Percentiles rank a stretch among this genome's conserved stretches.
These are phyloP conservation scores for Ellobius talpinus DNA, from an alignment of 2,113 vertebrate genomes.

Conservation along the genomic window DNA sequence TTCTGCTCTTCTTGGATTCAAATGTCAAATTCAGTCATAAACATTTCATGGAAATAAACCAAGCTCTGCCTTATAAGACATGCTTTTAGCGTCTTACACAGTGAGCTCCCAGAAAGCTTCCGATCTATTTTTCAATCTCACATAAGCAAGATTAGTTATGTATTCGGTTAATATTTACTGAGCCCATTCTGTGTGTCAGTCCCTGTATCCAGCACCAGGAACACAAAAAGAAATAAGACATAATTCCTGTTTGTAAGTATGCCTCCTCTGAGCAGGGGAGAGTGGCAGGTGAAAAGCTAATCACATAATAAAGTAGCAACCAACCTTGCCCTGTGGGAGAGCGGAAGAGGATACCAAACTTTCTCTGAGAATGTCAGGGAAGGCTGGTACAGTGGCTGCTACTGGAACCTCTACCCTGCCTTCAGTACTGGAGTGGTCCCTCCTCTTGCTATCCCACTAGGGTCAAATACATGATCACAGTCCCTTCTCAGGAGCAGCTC, in stretches of 20 bases:
- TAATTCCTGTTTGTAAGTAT: not conserved
- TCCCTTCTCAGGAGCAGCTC: not conserved
- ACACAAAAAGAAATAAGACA: not conserved
- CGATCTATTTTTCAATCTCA: not conserved
- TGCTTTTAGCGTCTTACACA: not conserved
- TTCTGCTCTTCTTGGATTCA: not conserved
- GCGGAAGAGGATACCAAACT: not conserved
- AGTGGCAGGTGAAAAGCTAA: not conserved
- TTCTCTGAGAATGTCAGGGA: not conserved
- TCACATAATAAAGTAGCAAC: not conserved
- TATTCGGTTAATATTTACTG: not conserved
- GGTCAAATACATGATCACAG: not conserved
- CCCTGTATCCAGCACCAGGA: not conserved
- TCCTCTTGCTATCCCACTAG: too few species aligned
- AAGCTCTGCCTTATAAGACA: not conserved
- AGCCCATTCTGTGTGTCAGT: not conserved
- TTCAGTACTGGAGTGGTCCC: not conserved
- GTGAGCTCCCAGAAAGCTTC: not conserved
- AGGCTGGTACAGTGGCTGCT: not conserved
- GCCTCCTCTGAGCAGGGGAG: not conserved
- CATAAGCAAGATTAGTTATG: not conserved
- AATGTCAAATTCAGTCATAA: not conserved
- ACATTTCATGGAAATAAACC: conserved; percentile 6
- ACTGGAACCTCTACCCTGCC: not conserved
- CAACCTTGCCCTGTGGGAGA: not conserved